Percentiles rank a stretch among this genome's conserved stretches.
phyloP scores from a whole-genome alignment of 1,140 invertebrate genomes.

The Caenorhabditis tropicalis region DNA sequence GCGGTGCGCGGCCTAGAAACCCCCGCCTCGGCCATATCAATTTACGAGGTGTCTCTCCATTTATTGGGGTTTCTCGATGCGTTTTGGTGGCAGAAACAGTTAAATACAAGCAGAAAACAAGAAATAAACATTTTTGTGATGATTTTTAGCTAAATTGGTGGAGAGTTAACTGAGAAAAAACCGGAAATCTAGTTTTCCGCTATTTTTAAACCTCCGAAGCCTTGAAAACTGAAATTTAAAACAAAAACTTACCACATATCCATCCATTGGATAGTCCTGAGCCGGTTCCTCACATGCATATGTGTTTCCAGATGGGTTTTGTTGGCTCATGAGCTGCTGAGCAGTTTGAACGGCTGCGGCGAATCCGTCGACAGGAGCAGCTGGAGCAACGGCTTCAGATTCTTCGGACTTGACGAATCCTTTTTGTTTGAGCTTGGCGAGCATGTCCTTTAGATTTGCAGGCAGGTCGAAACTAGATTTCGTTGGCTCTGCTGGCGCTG shows the following conservation, averaged over 20 bases:
- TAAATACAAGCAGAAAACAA: too few species aligned
- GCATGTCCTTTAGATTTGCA: neutral
- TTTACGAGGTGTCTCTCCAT: too few species aligned
- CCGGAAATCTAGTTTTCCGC: too few species aligned
- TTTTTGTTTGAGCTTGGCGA: neutral
- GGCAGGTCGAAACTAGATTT: neutral
- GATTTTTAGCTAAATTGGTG: too few species aligned
- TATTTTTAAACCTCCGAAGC: too few species aligned
- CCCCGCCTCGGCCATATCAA: too few species aligned
- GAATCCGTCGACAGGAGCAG: neutral
- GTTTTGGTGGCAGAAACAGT: too few species aligned
- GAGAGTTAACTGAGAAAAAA: too few species aligned
- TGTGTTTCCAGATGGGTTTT: neutral
- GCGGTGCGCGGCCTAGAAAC: too few species aligned
- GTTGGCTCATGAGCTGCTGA: neutral
- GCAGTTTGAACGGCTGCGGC: neutral
- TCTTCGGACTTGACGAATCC: neutral
- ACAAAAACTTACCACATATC: slow-evolving; percentile 1
- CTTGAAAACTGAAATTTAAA: too few species aligned
- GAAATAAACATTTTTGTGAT: too few species aligned
- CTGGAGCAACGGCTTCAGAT: neutral
- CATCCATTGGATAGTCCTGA: neutral
- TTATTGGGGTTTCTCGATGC: too few species aligned
- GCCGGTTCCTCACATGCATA: neutral
- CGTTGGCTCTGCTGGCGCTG: neutral